phyloP scores from a whole-genome alignment of 2,888 invertebrate genomes.

The Poecilus cupreus region DNA sequence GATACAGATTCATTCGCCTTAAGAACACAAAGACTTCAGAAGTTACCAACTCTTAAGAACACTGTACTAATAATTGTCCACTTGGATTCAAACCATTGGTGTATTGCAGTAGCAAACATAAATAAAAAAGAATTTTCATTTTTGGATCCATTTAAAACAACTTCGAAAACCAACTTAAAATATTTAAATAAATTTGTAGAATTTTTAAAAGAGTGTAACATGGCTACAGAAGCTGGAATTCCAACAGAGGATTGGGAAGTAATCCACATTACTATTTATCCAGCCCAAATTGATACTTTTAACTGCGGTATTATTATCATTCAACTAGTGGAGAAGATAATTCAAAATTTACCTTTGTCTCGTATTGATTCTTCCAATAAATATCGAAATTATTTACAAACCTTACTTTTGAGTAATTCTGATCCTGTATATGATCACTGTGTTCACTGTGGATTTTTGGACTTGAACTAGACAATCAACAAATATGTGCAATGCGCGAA shows the following conservation, averaged over 20 bases:
- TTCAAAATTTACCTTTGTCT: neutral
- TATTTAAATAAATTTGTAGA: neutral
- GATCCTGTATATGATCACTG: too few relatives aligned
- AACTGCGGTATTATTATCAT: neutral
- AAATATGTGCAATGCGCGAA: too few relatives aligned
- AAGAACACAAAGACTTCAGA: neutral
- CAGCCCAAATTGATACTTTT: neutral
- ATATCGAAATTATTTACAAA: neutral
- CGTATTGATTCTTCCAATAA: neutral
- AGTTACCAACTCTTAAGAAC: neutral
- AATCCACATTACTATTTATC: neutral
- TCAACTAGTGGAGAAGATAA: neutral
- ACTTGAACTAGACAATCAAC: too few relatives aligned
- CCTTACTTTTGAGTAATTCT: neutral
- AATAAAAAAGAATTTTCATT: neutral
- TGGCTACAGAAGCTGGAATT: neutral
- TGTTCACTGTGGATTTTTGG: too few relatives aligned
- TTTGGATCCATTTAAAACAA: neutral
- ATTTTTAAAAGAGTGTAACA: neutral
- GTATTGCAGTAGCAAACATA: neutral
- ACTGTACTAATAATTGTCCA: neutral
- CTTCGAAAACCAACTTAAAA: neutral
- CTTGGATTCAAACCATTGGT: neutral
- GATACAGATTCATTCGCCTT: neutral
- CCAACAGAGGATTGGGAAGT: neutral